These are phyloP conservation scores for Neodiprion fabricii DNA, from an alignment of 1,140 invertebrate species.

Conservation along the genomic window DNA sequence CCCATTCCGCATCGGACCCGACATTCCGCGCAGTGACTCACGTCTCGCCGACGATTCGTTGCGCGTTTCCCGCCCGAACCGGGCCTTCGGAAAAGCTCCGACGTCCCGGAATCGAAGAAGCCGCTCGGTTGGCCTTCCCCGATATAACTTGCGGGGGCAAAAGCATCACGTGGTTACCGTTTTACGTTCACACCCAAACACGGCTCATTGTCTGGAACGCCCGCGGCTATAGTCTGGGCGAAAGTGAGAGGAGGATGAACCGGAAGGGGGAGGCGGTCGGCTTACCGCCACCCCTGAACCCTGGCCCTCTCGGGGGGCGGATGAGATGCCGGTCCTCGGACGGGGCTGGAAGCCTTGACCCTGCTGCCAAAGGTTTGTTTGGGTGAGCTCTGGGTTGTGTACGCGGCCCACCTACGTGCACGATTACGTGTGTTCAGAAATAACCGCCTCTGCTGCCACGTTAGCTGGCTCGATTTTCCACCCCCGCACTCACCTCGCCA, in stretches of 20 bases:
- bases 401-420: constrained; percentile 25
- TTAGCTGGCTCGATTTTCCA: neutral
- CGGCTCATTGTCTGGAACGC: constrained; percentile 30
- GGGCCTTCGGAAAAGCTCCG: too few species aligned
- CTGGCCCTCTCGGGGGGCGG: constrained; percentile 38
- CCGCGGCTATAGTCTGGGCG: constrained; percentile 32
- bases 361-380: constrained; percentile 47
- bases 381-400: constrained; percentile 39
- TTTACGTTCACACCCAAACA: constrained; percentile 14
- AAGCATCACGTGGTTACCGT: constrained; percentile 21
- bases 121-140: neutral
- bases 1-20: neutral
- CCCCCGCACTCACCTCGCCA: neutral
- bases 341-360: constrained; percentile 52
- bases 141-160: constrained; percentile 6
- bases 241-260: constrained; percentile 3
- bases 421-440: neutral
- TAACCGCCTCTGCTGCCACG: neutral
- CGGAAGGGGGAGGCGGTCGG: neutral
- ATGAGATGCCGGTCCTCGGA: constrained; percentile 40
- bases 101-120: too few species aligned
- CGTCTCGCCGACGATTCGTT: too few species aligned
- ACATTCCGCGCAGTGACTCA: too few species aligned
- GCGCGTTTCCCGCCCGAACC: too few species aligned
- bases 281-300: neutral